phyloP scores from a whole-genome alignment of 1,140 invertebrate species.

The Eriosoma lanigerum region DNA sequence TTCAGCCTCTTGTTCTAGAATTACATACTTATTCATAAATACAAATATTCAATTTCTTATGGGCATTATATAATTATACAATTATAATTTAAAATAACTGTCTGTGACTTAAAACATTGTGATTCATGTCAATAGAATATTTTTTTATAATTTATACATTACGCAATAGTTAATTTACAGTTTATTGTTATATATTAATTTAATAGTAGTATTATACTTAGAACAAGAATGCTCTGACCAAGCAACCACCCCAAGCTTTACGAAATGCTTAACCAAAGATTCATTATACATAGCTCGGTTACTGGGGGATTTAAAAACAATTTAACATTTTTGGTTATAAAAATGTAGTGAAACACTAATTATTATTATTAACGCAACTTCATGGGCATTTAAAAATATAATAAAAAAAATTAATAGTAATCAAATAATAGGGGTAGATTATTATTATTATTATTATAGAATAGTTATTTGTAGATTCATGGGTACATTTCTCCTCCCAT shows the following conservation, averaged over 20 bases:
- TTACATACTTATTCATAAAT: constrained; percentile 1
- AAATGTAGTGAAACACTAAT: constrained; percentile 35
- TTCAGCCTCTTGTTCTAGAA: constrained; percentile 48
- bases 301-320: constrained; percentile 39
- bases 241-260: constrained; percentile 44
- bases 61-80: constrained; percentile 48
- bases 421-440: constrained; percentile 1
- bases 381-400: constrained; percentile 44
- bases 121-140: constrained; percentile 34
- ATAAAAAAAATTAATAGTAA: neutral
- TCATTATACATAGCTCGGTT: constrained; percentile 28
- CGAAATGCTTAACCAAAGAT: constrained; percentile 46
- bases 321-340: constrained; percentile 32
- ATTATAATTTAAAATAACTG: constrained; percentile 46
- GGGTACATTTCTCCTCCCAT: neutral
- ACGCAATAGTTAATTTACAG: constrained; percentile 32
- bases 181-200: constrained; percentile 40
- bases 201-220: constrained; percentile 34
- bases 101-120: constrained; percentile 46
- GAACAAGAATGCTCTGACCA: constrained; percentile 42
- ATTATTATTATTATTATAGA: constrained; percentile 33
- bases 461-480: constrained; percentile 21
- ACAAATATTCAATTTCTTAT: constrained; percentile 37
- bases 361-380: constrained; percentile 41
- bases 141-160: constrained; percentile 37